Conservation (phyloP, 2,113 vertebrate species). For the Leptocoma aspasia region DNA sequence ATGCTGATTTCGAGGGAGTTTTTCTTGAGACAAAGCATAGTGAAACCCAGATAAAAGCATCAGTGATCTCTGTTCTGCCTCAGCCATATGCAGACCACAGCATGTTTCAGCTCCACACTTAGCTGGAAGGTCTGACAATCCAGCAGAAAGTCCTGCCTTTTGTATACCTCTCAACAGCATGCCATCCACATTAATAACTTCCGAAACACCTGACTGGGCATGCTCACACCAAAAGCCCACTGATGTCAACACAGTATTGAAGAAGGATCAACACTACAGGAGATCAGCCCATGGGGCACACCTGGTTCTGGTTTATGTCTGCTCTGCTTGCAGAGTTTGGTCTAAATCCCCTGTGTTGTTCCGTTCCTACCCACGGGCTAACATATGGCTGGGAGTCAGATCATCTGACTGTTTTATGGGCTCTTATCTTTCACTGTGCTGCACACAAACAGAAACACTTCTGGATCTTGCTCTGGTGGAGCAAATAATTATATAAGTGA, state of each 20-base stretch:
- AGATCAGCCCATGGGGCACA: not conserved
- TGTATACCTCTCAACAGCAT: not conserved
- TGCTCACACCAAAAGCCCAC: not conserved
- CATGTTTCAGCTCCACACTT: not conserved
- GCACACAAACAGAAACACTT: not conserved
- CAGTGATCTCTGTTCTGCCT: not conserved
- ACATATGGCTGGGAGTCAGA: not conserved
- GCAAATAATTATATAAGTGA: not conserved
- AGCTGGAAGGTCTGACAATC: not conserved
- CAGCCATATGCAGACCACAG: not conserved
- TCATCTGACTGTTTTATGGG: constrained; percentile 7
- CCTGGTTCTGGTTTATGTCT: constrained; percentile 26
- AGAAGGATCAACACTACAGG: not conserved
- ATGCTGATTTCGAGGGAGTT: not conserved
- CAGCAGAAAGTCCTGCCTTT: not conserved
- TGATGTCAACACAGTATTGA: not conserved
- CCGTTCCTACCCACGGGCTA: not conserved
- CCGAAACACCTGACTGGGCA: not conserved
- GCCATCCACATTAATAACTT: not conserved
- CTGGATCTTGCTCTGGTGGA: not conserved
- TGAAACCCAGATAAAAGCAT: not conserved
- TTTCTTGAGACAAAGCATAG: not conserved
- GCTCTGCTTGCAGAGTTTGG: not conserved
- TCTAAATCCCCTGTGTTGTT: not conserved
- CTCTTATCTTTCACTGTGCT: not conserved